Conservation (phyloP, 30 jellyfish, hydroid and myxozoan genomes). For the Mastigias papua region DNA sequence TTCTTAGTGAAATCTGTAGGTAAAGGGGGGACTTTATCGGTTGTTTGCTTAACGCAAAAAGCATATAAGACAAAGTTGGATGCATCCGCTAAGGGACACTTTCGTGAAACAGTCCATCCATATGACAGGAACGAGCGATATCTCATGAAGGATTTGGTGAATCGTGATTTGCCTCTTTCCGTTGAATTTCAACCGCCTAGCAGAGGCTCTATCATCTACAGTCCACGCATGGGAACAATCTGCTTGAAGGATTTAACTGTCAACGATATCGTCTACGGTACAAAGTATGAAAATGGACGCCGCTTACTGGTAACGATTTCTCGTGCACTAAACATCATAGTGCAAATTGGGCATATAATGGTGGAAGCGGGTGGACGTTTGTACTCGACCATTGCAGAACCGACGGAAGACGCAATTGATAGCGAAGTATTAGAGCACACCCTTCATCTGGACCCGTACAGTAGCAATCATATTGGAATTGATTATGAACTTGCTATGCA, state of each 20-base stretch:
- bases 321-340: conserved; percentile 55
- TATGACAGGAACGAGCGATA: conserved; percentile 3
- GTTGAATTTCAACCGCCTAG: conserved; percentile 67
- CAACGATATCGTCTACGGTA: conserved; percentile 50
- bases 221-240: conserved; percentile 70
- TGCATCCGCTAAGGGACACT: conserved; percentile 30
- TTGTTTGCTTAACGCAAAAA: neutral
- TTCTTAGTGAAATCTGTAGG: neutral
- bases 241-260: conserved; percentile 12
- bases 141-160: conserved; percentile 48
- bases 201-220: conserved; percentile 39
- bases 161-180: conserved; percentile 47
- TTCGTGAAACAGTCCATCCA: conserved; percentile 24
- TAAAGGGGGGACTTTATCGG: conserved; percentile 6
- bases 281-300: conserved; percentile 58
- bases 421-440: conserved; percentile 1
- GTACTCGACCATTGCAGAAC: conserved; percentile 57
- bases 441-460: conserved; percentile 28
- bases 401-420: conserved; percentile 29
- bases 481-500: neutral
- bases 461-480: neutral
- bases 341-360: conserved; percentile 62
- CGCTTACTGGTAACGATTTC: conserved; percentile 70
- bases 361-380: conserved; percentile 3
- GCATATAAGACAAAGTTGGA: conserved; percentile 32